Percentiles rank a stretch among this genome's conserved stretches.
Conservation (phyloP, 1,140 invertebrate genomes). For the Drosophila kanapiae region DNA sequence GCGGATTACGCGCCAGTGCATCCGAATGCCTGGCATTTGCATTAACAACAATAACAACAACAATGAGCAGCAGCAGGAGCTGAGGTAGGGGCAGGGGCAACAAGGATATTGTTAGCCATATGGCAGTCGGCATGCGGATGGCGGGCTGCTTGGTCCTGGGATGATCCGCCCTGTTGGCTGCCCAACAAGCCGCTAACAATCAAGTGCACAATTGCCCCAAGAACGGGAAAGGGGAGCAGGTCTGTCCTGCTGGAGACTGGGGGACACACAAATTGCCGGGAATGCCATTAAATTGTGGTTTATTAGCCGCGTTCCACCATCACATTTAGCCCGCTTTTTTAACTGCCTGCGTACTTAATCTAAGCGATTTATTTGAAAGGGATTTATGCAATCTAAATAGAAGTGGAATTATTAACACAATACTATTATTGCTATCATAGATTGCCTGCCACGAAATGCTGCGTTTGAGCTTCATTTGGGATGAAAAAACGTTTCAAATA, state of each 20-base stretch:
- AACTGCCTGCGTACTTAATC: no score
- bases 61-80: constrained; percentile 15
- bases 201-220: constrained; percentile 74
- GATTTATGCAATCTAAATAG: neutral
- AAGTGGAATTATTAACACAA: neutral
- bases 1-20: constrained; percentile 66
- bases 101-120: constrained; percentile 53
- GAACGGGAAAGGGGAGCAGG: constrained; percentile 6
- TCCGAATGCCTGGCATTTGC: constrained; percentile 72
- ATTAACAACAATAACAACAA: constrained; percentile 66
- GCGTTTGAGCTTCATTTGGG: no score
- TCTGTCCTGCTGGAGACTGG: constrained; percentile 13
- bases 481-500: no score
- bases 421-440: no score
- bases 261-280: constrained; percentile 12
- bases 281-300: constrained; percentile 53
- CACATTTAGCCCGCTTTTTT: neutral
- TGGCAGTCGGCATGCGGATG: constrained; percentile 40
- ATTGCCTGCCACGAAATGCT: no score
- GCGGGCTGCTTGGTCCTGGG: constrained; percentile 21
- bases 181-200: constrained; percentile 78
- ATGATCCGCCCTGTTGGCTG: constrained; percentile 72
- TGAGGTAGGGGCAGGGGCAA: constrained; percentile 1
- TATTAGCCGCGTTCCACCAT: constrained; percentile 37
- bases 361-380: neutral